phyloP scores from a whole-genome alignment of 2,888 invertebrate genomes.

The Hylaea fasciaria region DNA sequence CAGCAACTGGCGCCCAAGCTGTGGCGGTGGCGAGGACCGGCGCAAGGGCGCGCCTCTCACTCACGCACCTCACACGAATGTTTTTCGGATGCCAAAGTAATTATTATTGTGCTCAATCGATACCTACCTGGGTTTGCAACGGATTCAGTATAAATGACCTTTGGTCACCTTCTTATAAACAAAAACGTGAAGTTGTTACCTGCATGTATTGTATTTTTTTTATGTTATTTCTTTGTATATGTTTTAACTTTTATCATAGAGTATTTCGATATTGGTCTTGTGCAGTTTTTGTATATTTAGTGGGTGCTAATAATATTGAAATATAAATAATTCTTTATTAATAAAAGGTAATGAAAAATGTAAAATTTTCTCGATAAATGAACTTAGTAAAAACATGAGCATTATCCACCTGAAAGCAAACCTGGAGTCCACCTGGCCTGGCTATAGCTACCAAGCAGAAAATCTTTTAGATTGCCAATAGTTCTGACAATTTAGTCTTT shows the following conservation, averaged over 20 bases:
- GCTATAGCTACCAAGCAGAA: not conserved
- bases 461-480: not conserved
- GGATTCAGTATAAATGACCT: conserved; percentile 42
- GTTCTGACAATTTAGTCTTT: too few species aligned
- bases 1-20: conserved; percentile 17
- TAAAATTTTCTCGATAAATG: too few species aligned
- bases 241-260: not conserved
- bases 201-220: not conserved
- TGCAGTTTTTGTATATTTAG: too few species aligned
- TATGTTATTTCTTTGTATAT: not conserved
- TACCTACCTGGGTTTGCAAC: conserved; percentile 49
- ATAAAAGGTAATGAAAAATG: too few species aligned
- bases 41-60: conserved; percentile 83
- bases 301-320: too few species aligned
- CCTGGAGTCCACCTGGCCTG: too few species aligned
- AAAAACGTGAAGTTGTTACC: not conserved
- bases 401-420: too few species aligned
- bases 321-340: too few species aligned
- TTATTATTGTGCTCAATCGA: conserved; percentile 64
- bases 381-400: too few species aligned
- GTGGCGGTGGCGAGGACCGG: conserved; percentile 56
- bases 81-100: conserved; percentile 70
- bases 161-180: conserved; percentile 28
- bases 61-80: conserved; percentile 63
- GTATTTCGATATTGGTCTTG: too few species aligned